Conservation (phyloP, 2,113 vertebrate species). For the Aepyceros melampus region DNA sequence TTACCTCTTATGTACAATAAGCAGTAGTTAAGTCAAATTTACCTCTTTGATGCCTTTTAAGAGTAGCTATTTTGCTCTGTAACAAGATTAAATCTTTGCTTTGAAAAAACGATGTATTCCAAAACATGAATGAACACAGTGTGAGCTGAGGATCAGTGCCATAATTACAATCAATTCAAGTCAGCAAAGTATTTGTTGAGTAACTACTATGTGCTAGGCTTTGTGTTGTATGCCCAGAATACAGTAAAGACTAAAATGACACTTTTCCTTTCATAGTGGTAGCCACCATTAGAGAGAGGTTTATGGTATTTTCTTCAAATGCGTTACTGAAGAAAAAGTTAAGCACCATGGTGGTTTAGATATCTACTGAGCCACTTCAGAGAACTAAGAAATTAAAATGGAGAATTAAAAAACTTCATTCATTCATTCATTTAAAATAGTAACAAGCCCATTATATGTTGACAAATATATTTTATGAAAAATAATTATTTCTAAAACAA, state of each 20-base stretch:
- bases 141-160: background rate
- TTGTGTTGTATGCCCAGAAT: background rate
- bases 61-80: background rate
- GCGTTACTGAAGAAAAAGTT: background rate
- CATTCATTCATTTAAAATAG: background rate
- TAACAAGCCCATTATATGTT: background rate
- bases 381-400: background rate
- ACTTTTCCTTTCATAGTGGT: background rate
- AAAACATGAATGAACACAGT: background rate
- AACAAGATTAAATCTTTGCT: background rate
- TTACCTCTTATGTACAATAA: background rate
- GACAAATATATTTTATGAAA: background rate
- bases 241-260: background rate
- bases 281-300: background rate
- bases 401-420: background rate
- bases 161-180: background rate
- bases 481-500: background rate
- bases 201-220: background rate
- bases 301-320: background rate
- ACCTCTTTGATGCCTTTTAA: background rate
- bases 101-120: background rate
- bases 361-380: background rate
- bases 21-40: background rate
- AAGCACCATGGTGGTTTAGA: background rate
- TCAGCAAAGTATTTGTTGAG: background rate